Conservation (phyloP, 2,888 invertebrate genomes). For the Tachina lurida region DNA sequence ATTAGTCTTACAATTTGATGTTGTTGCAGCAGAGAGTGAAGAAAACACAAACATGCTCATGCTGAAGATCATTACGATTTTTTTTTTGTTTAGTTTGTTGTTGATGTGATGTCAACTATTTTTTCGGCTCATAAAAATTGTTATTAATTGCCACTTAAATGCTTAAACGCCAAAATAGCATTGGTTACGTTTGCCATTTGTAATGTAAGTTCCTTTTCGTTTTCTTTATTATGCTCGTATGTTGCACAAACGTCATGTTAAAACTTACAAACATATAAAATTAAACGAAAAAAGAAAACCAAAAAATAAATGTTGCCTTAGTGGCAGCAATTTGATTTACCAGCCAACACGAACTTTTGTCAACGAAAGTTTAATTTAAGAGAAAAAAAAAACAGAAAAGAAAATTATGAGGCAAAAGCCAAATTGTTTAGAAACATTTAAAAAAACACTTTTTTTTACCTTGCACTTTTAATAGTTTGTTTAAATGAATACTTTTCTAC, state of each 20-base stretch:
- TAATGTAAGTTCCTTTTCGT: constrained; percentile 47
- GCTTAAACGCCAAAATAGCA: constrained; percentile 81
- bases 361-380: constrained; percentile 20
- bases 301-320: not conserved
- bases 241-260: constrained; percentile 46
- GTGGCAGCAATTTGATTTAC: constrained; percentile 48
- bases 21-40: not conserved
- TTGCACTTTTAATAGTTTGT: constrained; percentile 4
- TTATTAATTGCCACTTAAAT: constrained; percentile 83
- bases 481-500: not conserved
- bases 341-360: constrained; percentile 47
- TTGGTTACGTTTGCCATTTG: constrained; percentile 49
- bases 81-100: constrained; percentile 63
- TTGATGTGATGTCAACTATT: constrained; percentile 82
- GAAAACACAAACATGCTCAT: constrained; percentile 44
- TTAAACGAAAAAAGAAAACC: not conserved
- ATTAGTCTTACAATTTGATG: constrained; percentile 48
- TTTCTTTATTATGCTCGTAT: constrained; percentile 23
- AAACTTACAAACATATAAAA: constrained; percentile 15
- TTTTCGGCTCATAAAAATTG: constrained; percentile 83
- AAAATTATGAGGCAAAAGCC: constrained; percentile 13
- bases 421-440: not conserved
- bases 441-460: constrained; percentile 6
- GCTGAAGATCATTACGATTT: constrained; percentile 53
- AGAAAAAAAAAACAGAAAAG: not conserved